phyloP scores from a whole-genome alignment of 2,113 vertebrate genomes.

The Rallus limicola region DNA sequence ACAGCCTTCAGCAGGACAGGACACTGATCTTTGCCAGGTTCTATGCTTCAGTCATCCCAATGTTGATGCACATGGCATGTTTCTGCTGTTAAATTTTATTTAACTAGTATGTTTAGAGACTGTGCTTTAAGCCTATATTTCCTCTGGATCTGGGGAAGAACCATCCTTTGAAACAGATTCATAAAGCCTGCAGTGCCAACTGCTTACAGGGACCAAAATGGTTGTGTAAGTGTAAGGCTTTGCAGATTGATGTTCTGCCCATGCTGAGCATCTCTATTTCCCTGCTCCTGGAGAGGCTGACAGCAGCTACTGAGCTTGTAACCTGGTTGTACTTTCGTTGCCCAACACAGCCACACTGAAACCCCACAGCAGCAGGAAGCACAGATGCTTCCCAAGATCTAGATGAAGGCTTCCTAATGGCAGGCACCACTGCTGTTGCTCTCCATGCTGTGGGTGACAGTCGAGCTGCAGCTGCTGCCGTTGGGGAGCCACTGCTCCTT shows the following conservation, averaged over 20 bases:
- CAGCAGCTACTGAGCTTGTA: background rate
- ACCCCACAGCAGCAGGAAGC: background rate
- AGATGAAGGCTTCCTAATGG: background rate
- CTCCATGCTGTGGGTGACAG: rapidly evolving
- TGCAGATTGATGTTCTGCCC: background rate
- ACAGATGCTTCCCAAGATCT: conserved; percentile 28
- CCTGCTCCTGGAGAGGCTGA: background rate
- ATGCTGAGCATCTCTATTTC: rapidly evolving
- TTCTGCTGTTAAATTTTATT: background rate
- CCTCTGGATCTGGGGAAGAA: background rate
- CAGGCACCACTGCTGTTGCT: rapidly evolving
- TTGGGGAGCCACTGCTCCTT: background rate
- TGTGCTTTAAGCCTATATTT: background rate
- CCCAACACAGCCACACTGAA: background rate
- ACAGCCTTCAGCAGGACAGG: background rate
- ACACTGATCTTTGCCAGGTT: background rate
- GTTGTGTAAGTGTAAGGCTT: background rate
- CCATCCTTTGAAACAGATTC: background rate
- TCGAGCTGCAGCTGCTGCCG: rapidly evolving
- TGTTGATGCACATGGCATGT: background rate
- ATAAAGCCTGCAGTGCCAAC: background rate
- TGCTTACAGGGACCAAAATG: background rate
- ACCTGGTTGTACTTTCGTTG: background rate
- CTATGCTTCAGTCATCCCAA: background rate
- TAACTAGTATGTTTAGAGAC: background rate